A percentile compares a stretch with the other conserved stretches of the same genome.
Evolutionary conservation across 1,140 invertebrate genomes (phyloP).

Genomic region (Geopemphigus sp.): DNA sequence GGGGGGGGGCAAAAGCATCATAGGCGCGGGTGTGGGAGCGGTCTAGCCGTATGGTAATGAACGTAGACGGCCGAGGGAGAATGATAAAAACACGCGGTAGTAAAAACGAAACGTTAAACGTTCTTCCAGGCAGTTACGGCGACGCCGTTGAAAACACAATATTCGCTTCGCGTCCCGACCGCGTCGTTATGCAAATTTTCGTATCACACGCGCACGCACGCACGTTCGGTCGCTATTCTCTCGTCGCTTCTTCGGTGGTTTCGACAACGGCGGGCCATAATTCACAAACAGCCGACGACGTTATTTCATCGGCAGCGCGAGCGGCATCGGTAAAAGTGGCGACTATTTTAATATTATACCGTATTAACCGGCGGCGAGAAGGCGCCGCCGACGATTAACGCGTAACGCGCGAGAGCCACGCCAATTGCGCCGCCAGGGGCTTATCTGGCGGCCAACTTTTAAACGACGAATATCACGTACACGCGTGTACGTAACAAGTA

Average conservation of each 20-base stretch:
- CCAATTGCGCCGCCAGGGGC: background rate
- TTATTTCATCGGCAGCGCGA: slow-evolving; percentile 5
- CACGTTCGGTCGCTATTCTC: too few species aligned
- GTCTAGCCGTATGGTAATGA: background rate
- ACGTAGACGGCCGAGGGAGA: background rate
- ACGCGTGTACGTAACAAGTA: too few species aligned
- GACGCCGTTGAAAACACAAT: slow-evolving; percentile 6
- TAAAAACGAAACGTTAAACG: slow-evolving; percentile 31
- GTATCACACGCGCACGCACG: background rate
- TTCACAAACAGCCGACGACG: slow-evolving; percentile 28
- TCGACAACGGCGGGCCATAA: background rate
- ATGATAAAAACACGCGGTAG: background rate
- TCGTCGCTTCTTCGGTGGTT: too few species aligned
- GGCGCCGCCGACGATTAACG: background rate
- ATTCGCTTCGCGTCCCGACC: background rate
- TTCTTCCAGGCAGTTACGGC: slow-evolving; percentile 13
- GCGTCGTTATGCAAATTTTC: background rate
- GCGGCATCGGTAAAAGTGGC: background rate
- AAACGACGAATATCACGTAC: too few species aligned
- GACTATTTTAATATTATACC: background rate
- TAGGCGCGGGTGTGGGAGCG: background rate
- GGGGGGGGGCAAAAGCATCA: too few species aligned
- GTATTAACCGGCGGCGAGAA: too few species aligned
- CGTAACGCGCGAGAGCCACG: background rate
- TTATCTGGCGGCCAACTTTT: too few species aligned